Conservation (phyloP, 2,113 vertebrate species). For the Engraulis encrasicolus region DNA sequence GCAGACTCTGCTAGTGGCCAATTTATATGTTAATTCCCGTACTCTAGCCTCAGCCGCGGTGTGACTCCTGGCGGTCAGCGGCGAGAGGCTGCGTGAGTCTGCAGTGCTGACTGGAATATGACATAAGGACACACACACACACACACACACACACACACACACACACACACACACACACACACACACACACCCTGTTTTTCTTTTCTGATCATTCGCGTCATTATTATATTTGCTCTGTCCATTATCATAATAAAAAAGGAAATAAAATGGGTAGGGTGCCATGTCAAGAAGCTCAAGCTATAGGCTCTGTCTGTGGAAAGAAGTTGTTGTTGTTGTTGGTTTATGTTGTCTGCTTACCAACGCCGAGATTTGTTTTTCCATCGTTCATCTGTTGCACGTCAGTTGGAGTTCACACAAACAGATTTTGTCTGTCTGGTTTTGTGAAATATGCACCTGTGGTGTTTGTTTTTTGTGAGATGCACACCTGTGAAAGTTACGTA, state of each 20-base stretch:
- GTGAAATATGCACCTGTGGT: not conserved
- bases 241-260: not conserved
- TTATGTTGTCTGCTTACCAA: not conserved
- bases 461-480: no score
- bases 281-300: not conserved
- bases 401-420: not conserved
- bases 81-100: not conserved
- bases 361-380: not conserved
- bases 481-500: no score
- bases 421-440: not conserved
- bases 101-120: not conserved
- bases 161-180: no score
- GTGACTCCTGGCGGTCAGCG: not conserved
- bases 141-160: no score
- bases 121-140: no score
- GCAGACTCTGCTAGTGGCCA: conserved; percentile 1
- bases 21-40: not conserved
- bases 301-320: not conserved
- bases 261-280: not conserved
- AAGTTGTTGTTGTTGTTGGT: not conserved
- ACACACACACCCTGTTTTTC: not conserved
- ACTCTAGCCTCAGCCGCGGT: not conserved
- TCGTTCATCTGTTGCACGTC: not conserved
- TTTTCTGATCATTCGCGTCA: not conserved
- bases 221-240: not conserved